Conservation (phyloP, 2,113 vertebrate species). For the Mobula hypostoma region DNA sequence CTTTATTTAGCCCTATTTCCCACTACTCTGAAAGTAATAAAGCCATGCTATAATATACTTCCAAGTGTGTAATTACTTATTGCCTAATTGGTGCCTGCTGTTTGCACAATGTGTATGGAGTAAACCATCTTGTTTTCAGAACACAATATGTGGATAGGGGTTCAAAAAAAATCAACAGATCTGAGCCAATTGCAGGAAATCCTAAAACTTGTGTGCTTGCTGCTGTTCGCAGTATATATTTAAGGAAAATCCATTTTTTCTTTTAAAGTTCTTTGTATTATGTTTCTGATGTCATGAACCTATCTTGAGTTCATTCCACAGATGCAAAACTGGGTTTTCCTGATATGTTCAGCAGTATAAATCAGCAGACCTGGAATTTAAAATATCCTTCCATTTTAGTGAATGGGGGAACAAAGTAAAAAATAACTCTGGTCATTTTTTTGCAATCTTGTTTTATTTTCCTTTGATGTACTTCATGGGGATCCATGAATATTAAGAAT, state of each 20-base stretch:
- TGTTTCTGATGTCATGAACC: background rate
- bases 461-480: background rate
- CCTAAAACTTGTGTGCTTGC: too few relatives aligned
- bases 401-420: background rate
- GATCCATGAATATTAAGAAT: background rate
- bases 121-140: background rate
- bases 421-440: background rate
- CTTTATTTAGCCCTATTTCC: background rate
- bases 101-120: background rate
- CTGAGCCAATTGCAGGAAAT: too few relatives aligned
- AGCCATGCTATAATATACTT: background rate
- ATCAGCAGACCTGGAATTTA: background rate
- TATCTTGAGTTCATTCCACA: background rate
- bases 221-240: too few relatives aligned
- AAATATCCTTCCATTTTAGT: background rate
- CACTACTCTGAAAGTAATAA: background rate
- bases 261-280: background rate
- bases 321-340: background rate
- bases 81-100: background rate
- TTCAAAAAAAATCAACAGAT: background rate
- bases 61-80: background rate
- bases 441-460: background rate
- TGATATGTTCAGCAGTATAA: background rate
- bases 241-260: background rate
- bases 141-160: background rate